phyloP scores from a whole-genome alignment of 1,140 invertebrate genomes.

The Achroia grisella region DNA sequence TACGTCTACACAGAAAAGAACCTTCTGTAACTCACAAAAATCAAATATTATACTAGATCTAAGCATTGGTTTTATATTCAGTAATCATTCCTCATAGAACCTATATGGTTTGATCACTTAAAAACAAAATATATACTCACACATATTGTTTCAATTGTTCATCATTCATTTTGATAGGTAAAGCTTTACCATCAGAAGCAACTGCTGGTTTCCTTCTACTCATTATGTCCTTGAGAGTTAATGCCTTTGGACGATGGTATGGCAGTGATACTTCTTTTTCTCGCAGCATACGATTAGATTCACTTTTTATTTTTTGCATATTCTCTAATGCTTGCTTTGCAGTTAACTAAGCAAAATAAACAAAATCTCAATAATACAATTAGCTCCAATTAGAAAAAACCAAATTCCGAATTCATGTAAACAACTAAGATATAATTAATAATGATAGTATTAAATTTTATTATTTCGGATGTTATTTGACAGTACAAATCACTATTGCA shows the following conservation, averaged over 20 bases:
- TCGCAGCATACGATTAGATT: conserved; percentile 79
- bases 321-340: conserved; percentile 74
- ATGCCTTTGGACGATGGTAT: conserved; percentile 84
- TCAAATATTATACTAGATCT: not conserved
- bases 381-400: too few species aligned
- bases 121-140: conserved; percentile 55
- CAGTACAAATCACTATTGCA: too few species aligned
- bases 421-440: too few species aligned
- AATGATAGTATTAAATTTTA: too few species aligned
- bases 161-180: conserved; percentile 72
- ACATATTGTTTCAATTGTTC: conserved; percentile 73
- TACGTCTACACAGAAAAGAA: too few species aligned
- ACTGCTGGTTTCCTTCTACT: conserved; percentile 48
- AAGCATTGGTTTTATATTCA: not conserved
- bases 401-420: too few species aligned
- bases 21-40: too few species aligned
- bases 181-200: conserved; percentile 47
- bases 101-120: too few species aligned
- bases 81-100: not conserved
- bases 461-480: too few species aligned
- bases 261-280: conserved; percentile 82
- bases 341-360: conserved; percentile 59
- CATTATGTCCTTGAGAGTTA: conserved; percentile 81
- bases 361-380: too few species aligned
- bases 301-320: conserved; percentile 74